Evolutionary conservation across 2,113 vertebrate genomes (phyloP).

Genomic region (Greenwoodochromis staneri): DNA sequence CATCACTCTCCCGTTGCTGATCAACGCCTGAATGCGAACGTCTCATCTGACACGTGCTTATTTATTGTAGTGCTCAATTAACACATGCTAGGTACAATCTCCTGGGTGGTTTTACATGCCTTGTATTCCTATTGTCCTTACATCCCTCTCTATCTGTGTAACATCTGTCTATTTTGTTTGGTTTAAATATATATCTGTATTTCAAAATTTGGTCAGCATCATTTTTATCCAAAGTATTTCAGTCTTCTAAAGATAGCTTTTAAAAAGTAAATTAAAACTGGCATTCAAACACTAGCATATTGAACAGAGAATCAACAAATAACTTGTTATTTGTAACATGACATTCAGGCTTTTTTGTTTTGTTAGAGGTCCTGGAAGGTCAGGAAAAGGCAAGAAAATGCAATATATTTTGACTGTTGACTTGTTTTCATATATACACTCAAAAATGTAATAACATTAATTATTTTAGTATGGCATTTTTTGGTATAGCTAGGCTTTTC

Average conservation of each 20-base stretch:
- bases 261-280: neutral
- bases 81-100: slow-evolving; percentile 16
- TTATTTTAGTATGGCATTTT: neutral
- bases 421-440: neutral
- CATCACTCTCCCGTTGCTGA: slow-evolving; percentile 55
- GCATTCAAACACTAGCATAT: neutral
- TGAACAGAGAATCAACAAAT: neutral
- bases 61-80: slow-evolving; percentile 58
- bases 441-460: neutral
- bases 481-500: neutral
- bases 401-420: neutral
- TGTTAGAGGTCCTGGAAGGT: neutral
- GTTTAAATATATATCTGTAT: neutral
- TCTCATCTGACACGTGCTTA: slow-evolving; percentile 51
- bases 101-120: slow-evolving; percentile 22
- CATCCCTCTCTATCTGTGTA: neutral
- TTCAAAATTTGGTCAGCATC: neutral
- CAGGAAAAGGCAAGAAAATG: neutral
- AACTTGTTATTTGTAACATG: neutral
- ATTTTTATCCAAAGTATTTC: neutral
- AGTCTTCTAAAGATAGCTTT: neutral
- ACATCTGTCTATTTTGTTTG: neutral
- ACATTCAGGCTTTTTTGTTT: neutral
- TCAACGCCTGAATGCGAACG: slow-evolving; percentile 17
- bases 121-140: neutral